Conservation (phyloP, 1,140 invertebrate genomes). For the Drosophila simulans region DNA sequence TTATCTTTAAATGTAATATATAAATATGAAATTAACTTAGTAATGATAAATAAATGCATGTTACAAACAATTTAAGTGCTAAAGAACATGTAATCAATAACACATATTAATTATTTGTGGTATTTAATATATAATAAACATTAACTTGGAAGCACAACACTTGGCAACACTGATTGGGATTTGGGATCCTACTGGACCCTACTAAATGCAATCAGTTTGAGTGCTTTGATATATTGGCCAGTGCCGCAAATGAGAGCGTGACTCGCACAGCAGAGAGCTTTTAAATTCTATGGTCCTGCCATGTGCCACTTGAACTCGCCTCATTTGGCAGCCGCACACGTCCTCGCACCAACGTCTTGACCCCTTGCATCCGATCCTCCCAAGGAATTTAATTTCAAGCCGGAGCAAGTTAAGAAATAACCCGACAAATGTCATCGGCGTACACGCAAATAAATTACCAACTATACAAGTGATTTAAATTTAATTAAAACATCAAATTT, state of each 20-base stretch:
- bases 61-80: no score
- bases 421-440: conserved; percentile 62
- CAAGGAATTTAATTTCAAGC: conserved; percentile 63
- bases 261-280: conserved; percentile 38
- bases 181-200: conserved; percentile 20
- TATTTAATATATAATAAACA: no score
- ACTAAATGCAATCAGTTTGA: conserved; percentile 73
- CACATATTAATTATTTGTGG: no score
- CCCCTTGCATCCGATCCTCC: conserved; percentile 12
- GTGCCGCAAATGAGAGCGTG: conserved; percentile 45
- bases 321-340: conserved; percentile 72
- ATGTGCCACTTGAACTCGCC: conserved; percentile 54
- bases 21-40: no score
- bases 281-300: conserved; percentile 25
- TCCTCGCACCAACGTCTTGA: conserved; percentile 6
- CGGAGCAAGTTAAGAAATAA: conserved; percentile 75
- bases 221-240: conserved; percentile 73
- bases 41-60: no score
- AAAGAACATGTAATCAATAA: no score
- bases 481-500: not conserved
- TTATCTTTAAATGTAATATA: not conserved
- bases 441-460: conserved; percentile 4
- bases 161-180: not conserved
- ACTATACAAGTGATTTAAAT: not conserved
- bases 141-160: no score